Percentiles rank a stretch among this genome's conserved stretches.
Evolutionary conservation across 2,113 vertebrate species (phyloP).

Genomic region (Hippocampus comes): DNA sequence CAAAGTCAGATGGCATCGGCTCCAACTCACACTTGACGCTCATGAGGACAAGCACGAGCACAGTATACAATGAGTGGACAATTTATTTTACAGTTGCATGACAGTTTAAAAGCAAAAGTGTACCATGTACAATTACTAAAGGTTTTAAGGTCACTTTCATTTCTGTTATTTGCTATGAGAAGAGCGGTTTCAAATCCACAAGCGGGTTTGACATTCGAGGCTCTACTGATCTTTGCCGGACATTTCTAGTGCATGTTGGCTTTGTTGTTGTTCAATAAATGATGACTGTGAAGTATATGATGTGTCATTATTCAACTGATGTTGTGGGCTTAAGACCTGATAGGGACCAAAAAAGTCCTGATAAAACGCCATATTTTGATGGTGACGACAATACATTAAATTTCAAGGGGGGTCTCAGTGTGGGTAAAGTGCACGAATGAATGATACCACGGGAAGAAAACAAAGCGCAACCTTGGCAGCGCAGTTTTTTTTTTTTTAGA

Average conservation of each 20-base stretch:
- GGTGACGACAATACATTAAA: background rate
- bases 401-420: background rate
- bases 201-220: too few relatives aligned
- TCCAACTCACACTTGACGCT: too few relatives aligned
- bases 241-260: background rate
- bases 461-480: background rate
- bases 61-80: too few relatives aligned
- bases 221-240: too few relatives aligned
- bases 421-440: background rate
- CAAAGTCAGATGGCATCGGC: too few relatives aligned
- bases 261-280: background rate
- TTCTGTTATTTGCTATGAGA: too few relatives aligned
- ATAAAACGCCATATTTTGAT: conserved; percentile 7
- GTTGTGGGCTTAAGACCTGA: background rate
- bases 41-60: too few relatives aligned
- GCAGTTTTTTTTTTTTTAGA: background rate
- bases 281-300: background rate
- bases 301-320: background rate
- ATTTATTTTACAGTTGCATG: too few relatives aligned
- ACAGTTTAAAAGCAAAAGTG: too few relatives aligned
- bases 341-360: background rate
- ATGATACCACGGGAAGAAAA: background rate
- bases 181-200: too few relatives aligned
- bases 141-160: too few relatives aligned
- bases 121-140: too few relatives aligned